Evolutionary conservation across 2,797 vertebrate species (phyloP).

Genomic region (Chelonia mydas): DNA sequence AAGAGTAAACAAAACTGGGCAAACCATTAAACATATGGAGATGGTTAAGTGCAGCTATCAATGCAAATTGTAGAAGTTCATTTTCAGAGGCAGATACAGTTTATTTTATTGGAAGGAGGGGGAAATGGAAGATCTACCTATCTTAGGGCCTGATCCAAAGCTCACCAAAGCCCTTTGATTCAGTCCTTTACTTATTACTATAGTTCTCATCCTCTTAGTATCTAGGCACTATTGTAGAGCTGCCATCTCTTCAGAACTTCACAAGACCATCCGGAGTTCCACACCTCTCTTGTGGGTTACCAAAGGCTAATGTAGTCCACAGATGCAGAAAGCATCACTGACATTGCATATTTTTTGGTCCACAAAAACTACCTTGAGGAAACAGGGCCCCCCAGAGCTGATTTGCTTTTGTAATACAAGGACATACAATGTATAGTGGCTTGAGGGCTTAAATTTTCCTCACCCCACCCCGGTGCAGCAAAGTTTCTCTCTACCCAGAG

Average conservation of each 20-base stretch:
- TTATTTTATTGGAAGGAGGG: background rate
- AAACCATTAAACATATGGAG: background rate
- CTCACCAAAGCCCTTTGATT: background rate
- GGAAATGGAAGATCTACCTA: background rate
- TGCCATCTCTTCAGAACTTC: background rate
- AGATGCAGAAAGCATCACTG: background rate
- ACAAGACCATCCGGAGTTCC: background rate
- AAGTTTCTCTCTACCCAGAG: background rate
- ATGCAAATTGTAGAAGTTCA: background rate
- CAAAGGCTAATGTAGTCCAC: background rate
- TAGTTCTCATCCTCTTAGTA: rapidly evolving
- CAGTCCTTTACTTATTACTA: background rate
- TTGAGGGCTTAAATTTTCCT: background rate
- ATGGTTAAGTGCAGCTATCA: background rate
- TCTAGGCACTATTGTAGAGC: background rate
- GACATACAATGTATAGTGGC: background rate
- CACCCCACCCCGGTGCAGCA: background rate
- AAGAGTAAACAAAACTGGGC: background rate
- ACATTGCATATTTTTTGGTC: background rate
- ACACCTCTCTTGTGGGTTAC: background rate
- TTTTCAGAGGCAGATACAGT: background rate
- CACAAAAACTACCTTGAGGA: background rate
- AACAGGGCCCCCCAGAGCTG: background rate
- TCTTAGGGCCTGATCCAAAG: background rate
- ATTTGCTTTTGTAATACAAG: background rate